Percentiles rank a stretch among this genome's conserved stretches.
Conservation (phyloP, 2,888 invertebrate species). For the Scaptodrosophila latifasciaeformis region DNA sequence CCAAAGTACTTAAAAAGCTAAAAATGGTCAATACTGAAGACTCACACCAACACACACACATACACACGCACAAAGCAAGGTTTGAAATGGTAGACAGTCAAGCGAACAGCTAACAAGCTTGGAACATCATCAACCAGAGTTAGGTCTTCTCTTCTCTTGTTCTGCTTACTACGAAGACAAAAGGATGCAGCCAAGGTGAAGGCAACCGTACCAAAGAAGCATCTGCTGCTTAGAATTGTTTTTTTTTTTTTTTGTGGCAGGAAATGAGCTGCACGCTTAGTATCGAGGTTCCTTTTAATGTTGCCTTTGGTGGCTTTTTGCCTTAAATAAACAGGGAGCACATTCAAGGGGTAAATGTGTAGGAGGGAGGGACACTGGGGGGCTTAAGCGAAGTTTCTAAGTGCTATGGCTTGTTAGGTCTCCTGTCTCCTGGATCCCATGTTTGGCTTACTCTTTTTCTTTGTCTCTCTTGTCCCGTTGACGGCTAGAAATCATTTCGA, state of each 20-base stretch:
- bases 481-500: constrained; percentile 54
- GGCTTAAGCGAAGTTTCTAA: no score
- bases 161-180: constrained; percentile 39
- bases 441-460: constrained; percentile 20
- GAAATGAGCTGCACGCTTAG: constrained; percentile 49
- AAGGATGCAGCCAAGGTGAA: constrained; percentile 47
- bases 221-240: constrained; percentile 51
- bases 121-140: no score
- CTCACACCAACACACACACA: constrained; percentile 9
- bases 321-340: constrained; percentile 46
- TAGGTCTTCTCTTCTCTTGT: background rate
- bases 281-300: constrained; percentile 59
- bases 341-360: constrained; percentile 26
- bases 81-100: constrained; percentile 48
- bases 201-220: constrained; percentile 5
- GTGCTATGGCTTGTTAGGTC: constrained; percentile 60
- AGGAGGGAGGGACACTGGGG: no score
- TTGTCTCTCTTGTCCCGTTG: constrained; percentile 23
- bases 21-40: constrained; percentile 53
- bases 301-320: constrained; percentile 44
- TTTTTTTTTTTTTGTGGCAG: constrained; percentile 43
- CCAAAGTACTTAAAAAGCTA: constrained; percentile 66
- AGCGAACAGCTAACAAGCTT: constrained; percentile 21
- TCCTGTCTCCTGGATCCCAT: constrained; percentile 18
- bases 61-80: constrained; percentile 49